phyloP scores from a whole-genome alignment of 2,888 invertebrate genomes.

The Trachelus troglodyta region DNA sequence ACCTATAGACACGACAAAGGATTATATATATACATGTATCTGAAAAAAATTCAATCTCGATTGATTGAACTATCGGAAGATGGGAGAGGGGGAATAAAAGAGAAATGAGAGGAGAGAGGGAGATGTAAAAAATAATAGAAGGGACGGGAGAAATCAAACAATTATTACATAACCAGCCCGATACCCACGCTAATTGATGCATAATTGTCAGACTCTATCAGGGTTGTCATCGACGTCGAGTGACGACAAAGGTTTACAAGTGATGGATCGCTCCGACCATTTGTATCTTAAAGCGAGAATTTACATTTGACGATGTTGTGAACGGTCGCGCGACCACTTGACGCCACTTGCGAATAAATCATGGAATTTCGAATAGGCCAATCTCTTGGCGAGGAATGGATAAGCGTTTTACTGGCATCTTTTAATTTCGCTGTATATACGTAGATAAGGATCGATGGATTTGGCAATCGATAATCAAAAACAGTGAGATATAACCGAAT shows the following conservation, averaged over 20 bases:
- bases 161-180: background rate
- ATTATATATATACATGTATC: constrained; percentile 24
- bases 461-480: background rate
- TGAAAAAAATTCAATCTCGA: constrained; percentile 5
- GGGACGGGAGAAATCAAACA: background rate
- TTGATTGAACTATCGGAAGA: constrained; percentile 7
- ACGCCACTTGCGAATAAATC: background rate
- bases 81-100: background rate
- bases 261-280: background rate
- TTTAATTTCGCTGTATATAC: background rate
- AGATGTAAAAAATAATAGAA: background rate
- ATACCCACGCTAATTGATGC: background rate
- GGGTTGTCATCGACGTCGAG: background rate
- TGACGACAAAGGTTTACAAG: background rate
- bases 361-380: background rate
- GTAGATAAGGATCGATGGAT: background rate
- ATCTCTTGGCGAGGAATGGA: background rate
- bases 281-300: background rate
- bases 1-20: constrained; percentile 24
- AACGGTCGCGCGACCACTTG: background rate
- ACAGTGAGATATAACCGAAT: background rate
- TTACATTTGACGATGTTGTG: too few species aligned
- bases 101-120: background rate
- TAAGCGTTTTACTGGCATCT: background rate
- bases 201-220: background rate